Conservation (phyloP, 2,113 vertebrate species). For the Nymphicus hollandicus region DNA sequence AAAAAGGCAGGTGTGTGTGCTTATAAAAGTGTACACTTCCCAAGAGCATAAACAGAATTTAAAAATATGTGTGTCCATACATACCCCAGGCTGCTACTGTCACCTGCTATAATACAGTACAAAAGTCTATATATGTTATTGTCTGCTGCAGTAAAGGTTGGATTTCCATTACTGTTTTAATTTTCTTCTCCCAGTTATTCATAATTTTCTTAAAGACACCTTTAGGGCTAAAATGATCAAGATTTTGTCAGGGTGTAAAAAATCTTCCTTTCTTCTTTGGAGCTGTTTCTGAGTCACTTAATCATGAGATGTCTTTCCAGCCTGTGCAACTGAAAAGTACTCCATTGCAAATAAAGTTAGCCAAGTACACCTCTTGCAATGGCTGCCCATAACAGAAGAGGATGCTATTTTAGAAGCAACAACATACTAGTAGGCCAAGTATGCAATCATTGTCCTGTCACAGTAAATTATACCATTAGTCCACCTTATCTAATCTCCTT, state of each 20-base stretch:
- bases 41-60: background rate
- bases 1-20: background rate
- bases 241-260: background rate
- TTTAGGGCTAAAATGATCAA: background rate
- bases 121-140: background rate
- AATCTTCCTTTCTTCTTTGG: background rate
- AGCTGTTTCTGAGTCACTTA: background rate
- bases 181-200: background rate
- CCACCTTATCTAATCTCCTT: constrained; percentile 28
- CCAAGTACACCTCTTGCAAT: background rate
- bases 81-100: background rate
- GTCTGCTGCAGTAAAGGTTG: background rate
- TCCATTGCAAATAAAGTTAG: background rate
- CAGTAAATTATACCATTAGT: constrained; percentile 41
- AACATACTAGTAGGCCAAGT: constrained; percentile 14
- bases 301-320: background rate
- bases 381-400: background rate
- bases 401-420: constrained; percentile 11
- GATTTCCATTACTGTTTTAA: background rate
- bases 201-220: background rate
- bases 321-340: constrained; percentile 17
- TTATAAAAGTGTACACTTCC: background rate
- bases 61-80: background rate
- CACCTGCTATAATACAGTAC: background rate
- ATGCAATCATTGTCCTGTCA: constrained; percentile 2